Percentiles rank a stretch among this genome's conserved stretches.
Evolutionary conservation across 64 coral and sea anemone species (phyloP).

Genomic region (Platygyra sinensis): DNA sequence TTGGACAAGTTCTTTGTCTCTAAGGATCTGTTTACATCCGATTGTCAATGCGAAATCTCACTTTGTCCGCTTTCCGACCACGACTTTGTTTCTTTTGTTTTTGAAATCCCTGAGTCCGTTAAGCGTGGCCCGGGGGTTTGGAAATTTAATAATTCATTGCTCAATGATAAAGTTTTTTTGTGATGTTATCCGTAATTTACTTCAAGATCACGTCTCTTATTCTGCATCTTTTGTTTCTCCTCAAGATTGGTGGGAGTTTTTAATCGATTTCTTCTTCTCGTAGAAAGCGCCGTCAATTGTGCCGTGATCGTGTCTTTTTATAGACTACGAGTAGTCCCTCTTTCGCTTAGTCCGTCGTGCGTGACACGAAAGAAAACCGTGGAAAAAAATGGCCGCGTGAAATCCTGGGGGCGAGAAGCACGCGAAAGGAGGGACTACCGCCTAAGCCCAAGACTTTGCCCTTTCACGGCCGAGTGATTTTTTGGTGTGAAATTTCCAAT

Average conservation of each 20-base stretch:
- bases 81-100: not conserved
- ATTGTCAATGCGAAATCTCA: not conserved
- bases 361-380: too few species aligned
- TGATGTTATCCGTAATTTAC: not conserved
- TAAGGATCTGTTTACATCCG: not conserved
- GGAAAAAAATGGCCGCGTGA: too few species aligned
- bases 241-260: too few species aligned
- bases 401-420: too few species aligned
- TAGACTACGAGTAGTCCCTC: too few species aligned
- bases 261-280: not conserved
- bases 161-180: not conserved
- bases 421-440: too few species aligned
- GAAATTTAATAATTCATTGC: not conserved
- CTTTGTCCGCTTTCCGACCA: constrained; percentile 23
- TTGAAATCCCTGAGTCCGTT: not conserved
- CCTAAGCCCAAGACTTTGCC: too few species aligned
- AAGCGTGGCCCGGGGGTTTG: not conserved
- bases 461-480: too few species aligned
- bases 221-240: too few species aligned
- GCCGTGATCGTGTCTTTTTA: not conserved
- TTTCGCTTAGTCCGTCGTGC: too few species aligned
- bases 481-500: too few species aligned
- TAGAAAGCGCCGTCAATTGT: not conserved
- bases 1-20: constrained; percentile 40
- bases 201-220: not conserved